Evolutionary conservation across 2,797 vertebrate genomes (phyloP), one percentile per base, ranked within the genome.

Genomic region (Sarcoramphus papa): DNA sequence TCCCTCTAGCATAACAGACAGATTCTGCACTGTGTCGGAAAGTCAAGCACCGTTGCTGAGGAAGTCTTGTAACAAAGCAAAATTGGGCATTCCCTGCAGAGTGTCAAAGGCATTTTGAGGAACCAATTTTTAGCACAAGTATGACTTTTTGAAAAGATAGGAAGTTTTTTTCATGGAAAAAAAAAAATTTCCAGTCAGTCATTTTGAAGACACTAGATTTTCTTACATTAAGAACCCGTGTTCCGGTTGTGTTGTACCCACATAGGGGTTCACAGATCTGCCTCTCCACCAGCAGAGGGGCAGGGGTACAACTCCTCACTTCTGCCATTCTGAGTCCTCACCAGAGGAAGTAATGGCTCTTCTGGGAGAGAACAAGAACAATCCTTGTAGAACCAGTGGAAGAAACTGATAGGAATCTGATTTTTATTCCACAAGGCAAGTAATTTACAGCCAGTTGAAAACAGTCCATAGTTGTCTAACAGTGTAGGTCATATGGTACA

Each of bases 1-100:
- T 96, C 95, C 84, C 93, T 84, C 59, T 76, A 95, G 97, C 91
- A 30, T n/a, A 73, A 74, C 96, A 94, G 92, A 91, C 96, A 91
- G 65, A 35, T 81, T 48, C 31, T 59, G 78, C 53, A 24, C 28
- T 14, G 30, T 27, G 41, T 33, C 10, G 8, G 65, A 21, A 79
- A 85, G 27, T 15, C 7, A 1, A 76, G 90, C 20, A 10, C 20
- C 14, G 4, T 40, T 80, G 37, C 14, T 43, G 45, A 43, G 20
- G 10, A 50, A 40, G 20, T 51, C 41, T 47, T 4, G 33, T 15
- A 47, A 40, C 62, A 56, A 24, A 83, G 35, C 53, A 78, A 76
- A 88, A 23, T 4, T 4, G 27, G 47, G 37, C 51, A 13, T 51
- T 82, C 41, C 14, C 41, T 64, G 41, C 50, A 63, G 45, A 68